Conservation (phyloP, 2,888 invertebrate species). For the Eupithecia abbreviata region DNA sequence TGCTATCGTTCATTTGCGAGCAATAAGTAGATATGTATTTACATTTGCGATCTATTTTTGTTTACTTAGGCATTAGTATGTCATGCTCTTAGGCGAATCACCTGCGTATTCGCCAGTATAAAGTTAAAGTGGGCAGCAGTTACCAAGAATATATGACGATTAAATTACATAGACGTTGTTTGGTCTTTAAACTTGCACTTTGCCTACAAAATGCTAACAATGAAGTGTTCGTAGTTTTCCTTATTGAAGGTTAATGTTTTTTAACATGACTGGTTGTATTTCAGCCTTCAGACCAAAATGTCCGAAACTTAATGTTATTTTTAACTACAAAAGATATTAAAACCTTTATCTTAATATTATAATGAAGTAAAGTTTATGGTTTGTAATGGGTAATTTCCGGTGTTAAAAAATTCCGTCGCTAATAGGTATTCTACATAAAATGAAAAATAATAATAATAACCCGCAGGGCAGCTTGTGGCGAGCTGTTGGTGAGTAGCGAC, state of each 20-base stretch:
- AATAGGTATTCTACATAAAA: not conserved
- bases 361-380: not conserved
- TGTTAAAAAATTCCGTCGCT: not conserved
- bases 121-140: slow-evolving; percentile 13
- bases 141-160: slow-evolving; percentile 31
- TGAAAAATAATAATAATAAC: too few species aligned
- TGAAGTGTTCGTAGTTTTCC: slow-evolving; percentile 24
- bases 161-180: slow-evolving; percentile 37
- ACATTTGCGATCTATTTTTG: not conserved
- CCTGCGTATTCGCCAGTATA: not conserved
- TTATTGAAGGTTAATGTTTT: slow-evolving; percentile 22
- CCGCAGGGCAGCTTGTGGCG: too few species aligned
- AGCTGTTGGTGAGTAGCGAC: too few species aligned
- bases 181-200: slow-evolving; percentile 40
- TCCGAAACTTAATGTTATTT: slow-evolving; percentile 1
- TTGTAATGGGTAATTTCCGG: not conserved
- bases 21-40: not conserved
- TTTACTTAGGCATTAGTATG: not conserved
- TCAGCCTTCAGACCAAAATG: not conserved
- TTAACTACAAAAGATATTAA: not conserved
- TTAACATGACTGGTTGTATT: not conserved
- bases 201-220: slow-evolving; percentile 37
- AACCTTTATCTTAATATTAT: not conserved
- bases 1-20: not conserved
- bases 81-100: not conserved